Percentiles rank a stretch among this genome's conserved stretches.
Evolutionary conservation across 2,888 invertebrate species (phyloP).

Genomic region (Acronicta aceris): DNA sequence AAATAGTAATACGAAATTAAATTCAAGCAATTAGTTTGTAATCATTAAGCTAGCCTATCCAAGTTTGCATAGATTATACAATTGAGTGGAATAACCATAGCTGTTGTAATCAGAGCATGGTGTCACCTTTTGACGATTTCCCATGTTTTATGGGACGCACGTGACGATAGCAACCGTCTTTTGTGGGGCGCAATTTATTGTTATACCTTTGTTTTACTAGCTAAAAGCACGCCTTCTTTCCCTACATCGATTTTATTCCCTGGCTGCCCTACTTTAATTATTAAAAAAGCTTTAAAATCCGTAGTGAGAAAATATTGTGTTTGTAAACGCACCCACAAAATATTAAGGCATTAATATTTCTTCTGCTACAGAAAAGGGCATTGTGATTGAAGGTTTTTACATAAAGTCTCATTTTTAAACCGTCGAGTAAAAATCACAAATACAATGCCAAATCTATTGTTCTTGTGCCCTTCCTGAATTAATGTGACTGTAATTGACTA

Average conservation of each 20-base stretch:
- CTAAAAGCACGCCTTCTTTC: conserved; percentile 11
- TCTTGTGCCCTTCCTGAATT: no score
- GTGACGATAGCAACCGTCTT: conserved; percentile 34
- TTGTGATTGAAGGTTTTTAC: not conserved
- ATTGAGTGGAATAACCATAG: conserved; percentile 16
- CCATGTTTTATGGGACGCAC: conserved; percentile 33
- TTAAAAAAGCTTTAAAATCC: not conserved
- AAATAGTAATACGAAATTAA: no score
- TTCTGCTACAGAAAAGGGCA: no score
- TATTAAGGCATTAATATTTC: not conserved
- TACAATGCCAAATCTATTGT: no score
- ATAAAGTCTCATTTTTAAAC: no score
- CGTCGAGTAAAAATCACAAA: no score
- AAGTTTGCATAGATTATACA: not conserved
- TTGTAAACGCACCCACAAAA: no score
- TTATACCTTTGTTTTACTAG: conserved; percentile 38
- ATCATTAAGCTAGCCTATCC: no score
- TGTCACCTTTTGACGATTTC: conserved; percentile 13
- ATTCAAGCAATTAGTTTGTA: no score
- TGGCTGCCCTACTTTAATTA: not conserved
- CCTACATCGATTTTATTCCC: conserved; percentile 21
- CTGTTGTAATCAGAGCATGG: conserved; percentile 8
- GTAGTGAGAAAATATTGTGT: no score
- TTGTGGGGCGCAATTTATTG: conserved; percentile 32
- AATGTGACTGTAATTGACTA: no score